Percentiles rank a stretch among this genome's conserved stretches.
Evolutionary conservation across 2,797 vertebrate genomes (phyloP).

Genomic region (Toxotes lorentzi): DNA sequence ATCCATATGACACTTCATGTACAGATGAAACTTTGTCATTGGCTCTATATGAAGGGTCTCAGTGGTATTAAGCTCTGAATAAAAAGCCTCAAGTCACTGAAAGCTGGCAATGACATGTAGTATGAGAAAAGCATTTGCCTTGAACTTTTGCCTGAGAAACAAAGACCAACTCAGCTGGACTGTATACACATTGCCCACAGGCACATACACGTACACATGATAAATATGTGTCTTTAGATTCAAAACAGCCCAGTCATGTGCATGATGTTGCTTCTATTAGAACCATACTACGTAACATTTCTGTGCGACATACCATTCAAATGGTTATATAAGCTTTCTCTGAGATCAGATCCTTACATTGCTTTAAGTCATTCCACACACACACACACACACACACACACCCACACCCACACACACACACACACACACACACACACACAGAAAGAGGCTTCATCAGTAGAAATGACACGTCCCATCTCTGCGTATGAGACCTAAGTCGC

Average conservation of each 20-base stretch:
- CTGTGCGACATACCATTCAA: constrained; percentile 17
- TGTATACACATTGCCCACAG: constrained; percentile 19
- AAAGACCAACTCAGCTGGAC: constrained; percentile 28
- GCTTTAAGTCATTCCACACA: constrained; percentile 41
- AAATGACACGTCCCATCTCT: constrained; percentile 25
- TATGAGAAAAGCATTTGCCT: constrained; percentile 30
- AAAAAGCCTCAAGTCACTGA: constrained; percentile 7
- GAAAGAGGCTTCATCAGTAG: constrained; percentile 24
- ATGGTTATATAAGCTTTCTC: constrained; percentile 33
- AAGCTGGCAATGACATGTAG: background rate
- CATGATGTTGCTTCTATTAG: constrained; percentile 15
- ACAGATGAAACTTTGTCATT: constrained; percentile 13
- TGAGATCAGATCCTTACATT: constrained; percentile 18
- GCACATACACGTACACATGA: constrained; percentile 15
- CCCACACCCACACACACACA: background rate
- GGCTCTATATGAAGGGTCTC: constrained; percentile 5
- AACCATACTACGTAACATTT: constrained; percentile 1
- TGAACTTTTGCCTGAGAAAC: constrained; percentile 24
- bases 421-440: constrained; percentile 21
- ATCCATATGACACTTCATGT: constrained; percentile 3
- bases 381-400: background rate
- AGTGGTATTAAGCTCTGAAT: constrained; percentile 29
- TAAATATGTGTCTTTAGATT: constrained; percentile 20
- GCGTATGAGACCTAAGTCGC: constrained; percentile 34
- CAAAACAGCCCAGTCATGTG: constrained; percentile 12